phyloP scores from a whole-genome alignment of 2,888 invertebrate genomes.

The Dryomyza anilis region DNA sequence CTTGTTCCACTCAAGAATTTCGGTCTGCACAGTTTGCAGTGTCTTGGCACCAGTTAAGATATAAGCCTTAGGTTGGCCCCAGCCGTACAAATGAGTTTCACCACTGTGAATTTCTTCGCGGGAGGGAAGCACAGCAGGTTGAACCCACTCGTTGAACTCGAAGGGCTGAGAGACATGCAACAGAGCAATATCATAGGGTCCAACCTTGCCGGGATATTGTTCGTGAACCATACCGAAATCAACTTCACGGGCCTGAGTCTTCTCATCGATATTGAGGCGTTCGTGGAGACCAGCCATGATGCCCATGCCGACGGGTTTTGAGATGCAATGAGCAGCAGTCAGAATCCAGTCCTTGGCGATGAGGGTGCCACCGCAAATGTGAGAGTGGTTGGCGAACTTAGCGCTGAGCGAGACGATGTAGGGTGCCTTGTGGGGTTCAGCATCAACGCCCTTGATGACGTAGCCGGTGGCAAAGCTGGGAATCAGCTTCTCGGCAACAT shows the following conservation, averaged over 20 bases:
- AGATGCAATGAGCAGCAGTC: slow-evolving; percentile 56
- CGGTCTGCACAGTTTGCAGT: slow-evolving; percentile 42
- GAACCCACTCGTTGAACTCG: slow-evolving; percentile 50
- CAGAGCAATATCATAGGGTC: slow-evolving; percentile 65
- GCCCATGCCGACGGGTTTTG: slow-evolving; percentile 41
- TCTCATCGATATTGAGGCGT: slow-evolving; percentile 39
- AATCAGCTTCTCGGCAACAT: slow-evolving; percentile 30
- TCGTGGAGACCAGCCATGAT: slow-evolving; percentile 49
- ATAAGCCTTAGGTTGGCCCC: slow-evolving; percentile 43
- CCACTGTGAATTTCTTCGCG: slow-evolving; percentile 40
- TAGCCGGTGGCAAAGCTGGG: slow-evolving; percentile 36
- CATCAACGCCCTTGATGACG: slow-evolving; percentile 30
- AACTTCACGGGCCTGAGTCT: slow-evolving; percentile 51
- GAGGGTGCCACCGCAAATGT: slow-evolving; percentile 61
- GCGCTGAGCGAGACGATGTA: slow-evolving; percentile 49
- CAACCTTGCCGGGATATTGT: slow-evolving; percentile 52
- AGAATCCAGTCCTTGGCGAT: slow-evolving; percentile 57
- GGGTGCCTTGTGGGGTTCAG: slow-evolving; percentile 44
- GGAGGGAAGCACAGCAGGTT: slow-evolving; percentile 57
- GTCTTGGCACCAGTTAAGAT: slow-evolving; percentile 41
- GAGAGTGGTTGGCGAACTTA: slow-evolving; percentile 44
- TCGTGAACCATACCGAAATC: slow-evolving; percentile 53
- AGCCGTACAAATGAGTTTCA: slow-evolving; percentile 44
- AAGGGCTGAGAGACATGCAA: slow-evolving; percentile 54
- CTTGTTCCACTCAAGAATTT: slow-evolving; percentile 34